These are phyloP conservation scores for Margaritifera margaritifera DNA, from an alignment of 2,888 invertebrate species.

Conservation along the genomic window DNA sequence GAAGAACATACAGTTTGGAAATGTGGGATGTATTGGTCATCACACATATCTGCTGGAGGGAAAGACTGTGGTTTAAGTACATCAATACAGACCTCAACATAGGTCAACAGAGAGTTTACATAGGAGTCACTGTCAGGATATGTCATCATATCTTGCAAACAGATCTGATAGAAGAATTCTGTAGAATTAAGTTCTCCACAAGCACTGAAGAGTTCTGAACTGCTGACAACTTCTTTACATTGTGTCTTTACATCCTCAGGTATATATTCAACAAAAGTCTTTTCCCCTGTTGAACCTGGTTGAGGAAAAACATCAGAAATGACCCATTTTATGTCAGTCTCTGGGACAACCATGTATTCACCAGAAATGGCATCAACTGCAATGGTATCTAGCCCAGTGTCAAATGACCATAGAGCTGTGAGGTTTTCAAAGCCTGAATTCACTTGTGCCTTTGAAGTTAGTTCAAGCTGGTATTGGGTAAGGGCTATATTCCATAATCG, in stretches of 20 bases:
- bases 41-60: constrained; percentile 36
- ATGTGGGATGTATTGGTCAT: constrained; percentile 12
- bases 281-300: not conserved
- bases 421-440: constrained; percentile 9
- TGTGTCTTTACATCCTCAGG: constrained; percentile 5
- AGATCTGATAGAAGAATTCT: constrained; percentile 18
- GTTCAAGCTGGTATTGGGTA: not conserved
- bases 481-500: constrained; percentile 42
- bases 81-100: constrained; percentile 35
- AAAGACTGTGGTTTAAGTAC: constrained; percentile 21
- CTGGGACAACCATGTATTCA: constrained; percentile 21
- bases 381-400: constrained; percentile 20
- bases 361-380: constrained; percentile 17
- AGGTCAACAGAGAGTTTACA: constrained; percentile 29
- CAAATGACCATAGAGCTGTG: constrained; percentile 29
- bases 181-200: constrained; percentile 24
- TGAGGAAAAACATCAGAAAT: constrained; percentile 7
- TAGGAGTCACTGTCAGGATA: constrained; percentile 10
- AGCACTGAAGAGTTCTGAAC: constrained; percentile 9
- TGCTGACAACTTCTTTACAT: constrained; percentile 14
- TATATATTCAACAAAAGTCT: not conserved
- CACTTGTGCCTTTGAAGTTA: no score
- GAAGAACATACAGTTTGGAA: constrained; percentile 23
- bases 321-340: constrained; percentile 13
- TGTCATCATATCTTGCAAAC: constrained; percentile 18